Evolutionary conservation across 2,113 vertebrate genomes (phyloP), one percentile per base, ranked within the genome.

Genomic region (Scophthalmus maximus): DNA sequence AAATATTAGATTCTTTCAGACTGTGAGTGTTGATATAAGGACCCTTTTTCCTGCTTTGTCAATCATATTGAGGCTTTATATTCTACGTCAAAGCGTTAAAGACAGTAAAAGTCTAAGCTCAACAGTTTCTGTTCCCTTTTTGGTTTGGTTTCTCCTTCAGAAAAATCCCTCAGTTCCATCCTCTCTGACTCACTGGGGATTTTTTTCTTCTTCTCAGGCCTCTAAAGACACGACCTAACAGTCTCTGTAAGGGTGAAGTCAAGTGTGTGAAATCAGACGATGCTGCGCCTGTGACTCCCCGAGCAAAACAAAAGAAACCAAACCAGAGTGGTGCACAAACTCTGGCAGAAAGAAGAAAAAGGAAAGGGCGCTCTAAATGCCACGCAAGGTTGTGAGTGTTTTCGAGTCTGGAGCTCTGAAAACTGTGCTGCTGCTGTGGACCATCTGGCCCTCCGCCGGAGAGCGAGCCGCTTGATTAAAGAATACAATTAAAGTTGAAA

Each of bases 401-500:
- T n/a, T n/a, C 71, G 5, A 42, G 40, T 42, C 42, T 80, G 61
- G 51, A 68, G 64, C 78, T 68, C 60, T 65, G 15, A 40, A 63
- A 67, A 75, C 52, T 7, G 74, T 27, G 61, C 52, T 68, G 27
- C 42, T 42, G 40, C 47, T 20, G 55, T 2, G 20, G 65, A 79
- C 73, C 84, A 79, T 81, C 68, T 81, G 82, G 17, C 40, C 18
- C 40, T 17, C 15, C 11, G 40, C 17, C 17, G 40, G 40, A 42
- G 42, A 9, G 42, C 42, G 42, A 46, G 42, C 23, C 64, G 44
- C 12, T 75, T 81, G 64, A 84, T 88, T 82, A 69, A 82, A 84
- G 46, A 85, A 86, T 4, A 67, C 76, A 81, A 87, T 86, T 86
- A 84, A 81, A 76, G 34, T 14, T 14, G 66, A 76, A 73, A 61